These are phyloP conservation scores for Drosophila bocki DNA, from an alignment of 1,140 invertebrate species.

Conservation along the genomic window DNA sequence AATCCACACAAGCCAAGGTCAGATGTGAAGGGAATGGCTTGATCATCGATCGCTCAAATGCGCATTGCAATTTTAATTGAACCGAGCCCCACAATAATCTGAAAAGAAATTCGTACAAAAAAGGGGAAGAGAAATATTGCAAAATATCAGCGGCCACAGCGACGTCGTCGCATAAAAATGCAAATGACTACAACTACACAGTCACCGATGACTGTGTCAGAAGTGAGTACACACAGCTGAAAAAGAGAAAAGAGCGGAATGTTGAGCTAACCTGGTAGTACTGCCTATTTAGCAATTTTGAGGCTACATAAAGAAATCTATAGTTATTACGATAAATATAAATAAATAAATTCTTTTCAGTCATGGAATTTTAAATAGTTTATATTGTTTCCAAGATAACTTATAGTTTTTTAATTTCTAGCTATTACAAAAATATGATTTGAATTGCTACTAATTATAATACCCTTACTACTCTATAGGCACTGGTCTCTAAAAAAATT, in stretches of 20 bases:
- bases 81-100: not conserved
- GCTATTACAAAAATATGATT: not conserved
- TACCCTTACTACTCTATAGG: not conserved
- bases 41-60: conserved; percentile 1
- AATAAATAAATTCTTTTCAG: too few species aligned
- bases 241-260: not conserved
- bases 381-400: too few species aligned
- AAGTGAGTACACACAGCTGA: not conserved
- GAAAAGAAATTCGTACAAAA: conserved; percentile 1
- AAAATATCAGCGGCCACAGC: conserved; percentile 42
- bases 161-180: conserved; percentile 63
- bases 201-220: not conserved
- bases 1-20: not conserved
- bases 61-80: conserved; percentile 33
- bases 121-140: conserved; percentile 10
- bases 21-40: conserved; percentile 1
- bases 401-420: not conserved
- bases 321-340: not conserved
- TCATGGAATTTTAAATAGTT: too few species aligned
- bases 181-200: conserved; percentile 49
- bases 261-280: not conserved
- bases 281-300: not conserved
- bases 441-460: not conserved
- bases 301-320: not conserved
- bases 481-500: not conserved